phyloP scores from a whole-genome alignment of 2,888 invertebrate species.

The Orthosia gracilis region DNA sequence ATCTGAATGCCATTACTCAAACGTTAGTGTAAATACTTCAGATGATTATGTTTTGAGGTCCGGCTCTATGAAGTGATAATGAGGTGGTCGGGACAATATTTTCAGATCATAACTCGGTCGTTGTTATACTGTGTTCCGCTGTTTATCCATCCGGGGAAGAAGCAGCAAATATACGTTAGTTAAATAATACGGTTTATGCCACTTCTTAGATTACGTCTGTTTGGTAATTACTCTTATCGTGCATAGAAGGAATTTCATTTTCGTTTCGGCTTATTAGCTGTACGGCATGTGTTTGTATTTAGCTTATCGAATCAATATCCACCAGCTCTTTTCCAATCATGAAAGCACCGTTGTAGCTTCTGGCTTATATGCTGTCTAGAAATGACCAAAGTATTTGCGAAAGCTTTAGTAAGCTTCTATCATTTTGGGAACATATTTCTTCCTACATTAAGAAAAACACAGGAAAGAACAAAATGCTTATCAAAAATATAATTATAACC shows the following conservation, averaged over 20 bases:
- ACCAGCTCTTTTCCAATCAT: background rate
- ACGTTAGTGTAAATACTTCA: conserved; percentile 31
- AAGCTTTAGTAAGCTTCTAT: background rate
- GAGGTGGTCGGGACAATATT: conserved; percentile 51
- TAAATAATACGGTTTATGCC: conserved; percentile 11
- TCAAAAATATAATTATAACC: conserved; percentile 52
- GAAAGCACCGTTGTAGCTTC: background rate
- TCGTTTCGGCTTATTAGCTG: conserved; percentile 14
- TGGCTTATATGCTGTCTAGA: background rate
- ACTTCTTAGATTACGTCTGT: conserved; percentile 26
- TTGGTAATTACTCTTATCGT: conserved; percentile 51
- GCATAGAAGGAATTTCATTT: conserved; percentile 27
- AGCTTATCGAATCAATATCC: background rate
- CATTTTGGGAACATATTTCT: background rate
- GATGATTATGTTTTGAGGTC: conserved; percentile 41
- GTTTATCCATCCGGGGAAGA: conserved; percentile 20
- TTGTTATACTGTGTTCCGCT: conserved; percentile 21
- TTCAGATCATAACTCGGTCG: conserved; percentile 56
- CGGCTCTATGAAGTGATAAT: conserved; percentile 60
- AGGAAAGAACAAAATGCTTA: conserved; percentile 38
- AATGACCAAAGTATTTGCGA: no score
- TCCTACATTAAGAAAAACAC: background rate
- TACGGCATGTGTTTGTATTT: conserved; percentile 28
- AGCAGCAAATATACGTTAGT: background rate
- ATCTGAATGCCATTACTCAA: conserved; percentile 1